Evolutionary conservation across 2,113 vertebrate genomes (phyloP), one percentile per base, ranked within the genome.

Genomic region (Struthio camelus): DNA sequence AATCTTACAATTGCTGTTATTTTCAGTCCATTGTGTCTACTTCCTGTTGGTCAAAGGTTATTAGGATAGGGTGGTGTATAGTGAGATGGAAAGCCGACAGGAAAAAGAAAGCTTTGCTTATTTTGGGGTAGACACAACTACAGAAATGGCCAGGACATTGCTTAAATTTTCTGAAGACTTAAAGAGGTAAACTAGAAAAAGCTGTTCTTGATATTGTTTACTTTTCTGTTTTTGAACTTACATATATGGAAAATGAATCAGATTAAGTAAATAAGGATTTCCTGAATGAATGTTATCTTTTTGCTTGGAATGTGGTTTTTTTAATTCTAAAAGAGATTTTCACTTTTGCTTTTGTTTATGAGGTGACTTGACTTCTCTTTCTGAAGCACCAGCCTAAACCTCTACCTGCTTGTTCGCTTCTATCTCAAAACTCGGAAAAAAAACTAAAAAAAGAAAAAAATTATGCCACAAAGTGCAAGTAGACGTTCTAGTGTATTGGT

Each of bases 31-130:
- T 98, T 99, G 98, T 99, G 98, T 99, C 98, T 99, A 97, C 98
- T 99, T 99, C 99, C 99, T 99, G 98, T 98, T 97, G 99, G 98
- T 99, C 98, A 99, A 98, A 98, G 98, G 98, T 99, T 98, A 98
- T 96, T 98, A 98, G 98, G 98, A 98, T 98, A 98, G 99, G 98
- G 98, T 99, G 98, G 98, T 98, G 97, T 98, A 98, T 97, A 98
- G 97, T 90, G 96, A 96, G 95, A 94, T 95, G 95, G 97, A 89
- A 97, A 97, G 91, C 93, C 66, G 70, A 97, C 97, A 98, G 98
- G 98, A 98, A 98, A 98, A 95, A 97, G 96, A 97, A 96, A 91
- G 53, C 91, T 80, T 77, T 90, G 65, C 96, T 96, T 96, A 56
- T 95, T 95, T 97, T 93, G 86, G 94, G 92, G 70, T 95, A 62